Evolutionary conservation across 2,888 invertebrate species (phyloP).

Genomic region (Platycheirus albimanus): DNA sequence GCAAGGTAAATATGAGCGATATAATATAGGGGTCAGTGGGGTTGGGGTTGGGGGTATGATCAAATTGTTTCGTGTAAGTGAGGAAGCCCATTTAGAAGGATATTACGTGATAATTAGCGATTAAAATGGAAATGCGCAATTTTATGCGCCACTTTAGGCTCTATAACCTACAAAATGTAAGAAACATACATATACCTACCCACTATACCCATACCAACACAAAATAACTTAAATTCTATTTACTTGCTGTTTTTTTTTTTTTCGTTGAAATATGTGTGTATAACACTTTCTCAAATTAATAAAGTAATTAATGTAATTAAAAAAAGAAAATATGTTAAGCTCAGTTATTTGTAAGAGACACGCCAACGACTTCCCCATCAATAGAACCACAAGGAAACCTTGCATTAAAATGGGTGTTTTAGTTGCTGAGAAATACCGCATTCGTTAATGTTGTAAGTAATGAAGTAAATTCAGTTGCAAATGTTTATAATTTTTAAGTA

Average conservation of each 20-base stretch:
- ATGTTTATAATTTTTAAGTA: no score
- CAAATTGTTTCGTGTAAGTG: slow-evolving; percentile 24
- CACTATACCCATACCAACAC: no score
- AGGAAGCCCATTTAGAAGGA: slow-evolving; percentile 42
- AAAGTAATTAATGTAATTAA: slow-evolving; percentile 66
- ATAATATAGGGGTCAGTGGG: background rate
- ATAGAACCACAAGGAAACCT: no score
- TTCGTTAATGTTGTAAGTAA: slow-evolving; percentile 1
- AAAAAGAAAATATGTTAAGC: slow-evolving; percentile 45
- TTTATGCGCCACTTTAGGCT: slow-evolving; percentile 35
- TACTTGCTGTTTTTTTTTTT: slow-evolving; percentile 28
- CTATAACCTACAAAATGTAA: no score
- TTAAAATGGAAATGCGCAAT: slow-evolving; percentile 65
- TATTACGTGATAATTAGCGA: slow-evolving; percentile 67
- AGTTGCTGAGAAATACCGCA: slow-evolving; percentile 38
- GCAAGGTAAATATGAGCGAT: background rate
- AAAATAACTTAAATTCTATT: slow-evolving; percentile 22
- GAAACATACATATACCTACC: background rate
- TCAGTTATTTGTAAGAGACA: slow-evolving; percentile 49
- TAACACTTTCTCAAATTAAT: slow-evolving; percentile 64
- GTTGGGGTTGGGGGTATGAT: no score
- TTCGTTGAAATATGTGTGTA: slow-evolving; percentile 44
- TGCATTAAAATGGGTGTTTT: no score
- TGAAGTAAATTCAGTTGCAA: background rate
- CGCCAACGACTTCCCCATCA: slow-evolving; percentile 34